phyloP scores from a whole-genome alignment of 1,140 invertebrate genomes.

The Drosophila parabipectinata region DNA sequence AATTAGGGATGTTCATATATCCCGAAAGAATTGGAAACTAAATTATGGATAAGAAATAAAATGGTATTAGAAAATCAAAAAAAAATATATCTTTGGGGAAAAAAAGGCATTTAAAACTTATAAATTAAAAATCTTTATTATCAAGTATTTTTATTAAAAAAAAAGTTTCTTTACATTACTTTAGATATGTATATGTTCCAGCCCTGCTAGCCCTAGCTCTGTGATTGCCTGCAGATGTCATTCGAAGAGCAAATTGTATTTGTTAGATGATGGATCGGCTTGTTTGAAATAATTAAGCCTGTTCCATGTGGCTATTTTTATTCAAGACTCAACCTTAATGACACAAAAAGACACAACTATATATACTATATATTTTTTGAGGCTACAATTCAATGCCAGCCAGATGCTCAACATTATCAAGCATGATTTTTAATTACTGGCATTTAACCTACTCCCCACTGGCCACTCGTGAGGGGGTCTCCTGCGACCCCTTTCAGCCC shows the following conservation, averaged over 20 bases:
- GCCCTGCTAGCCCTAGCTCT: too few relatives aligned
- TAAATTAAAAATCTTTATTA: too few relatives aligned
- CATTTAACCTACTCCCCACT: conserved; percentile 28
- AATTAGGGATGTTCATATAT: neutral
- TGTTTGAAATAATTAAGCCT: conserved; percentile 7
- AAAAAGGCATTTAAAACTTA: too few relatives aligned
- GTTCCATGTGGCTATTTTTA: neutral
- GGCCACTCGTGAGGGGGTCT: neutral
- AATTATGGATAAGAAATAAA: neutral
- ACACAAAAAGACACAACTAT: neutral
- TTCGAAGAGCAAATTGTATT: neutral
- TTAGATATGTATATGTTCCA: neutral
- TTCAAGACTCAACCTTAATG: neutral
- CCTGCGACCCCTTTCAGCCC: neutral
- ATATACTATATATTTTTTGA: neutral
- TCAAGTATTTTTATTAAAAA: too few relatives aligned
- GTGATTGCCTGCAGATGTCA: neutral
- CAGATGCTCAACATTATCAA: conserved; percentile 3
- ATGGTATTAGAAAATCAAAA: neutral
- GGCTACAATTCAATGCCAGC: neutral
- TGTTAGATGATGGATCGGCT: conserved; percentile 13
- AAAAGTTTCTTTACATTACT: neutral
- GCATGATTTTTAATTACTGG: conserved; percentile 25
- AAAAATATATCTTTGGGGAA: neutral
- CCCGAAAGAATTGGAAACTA: neutral